Evolutionary conservation across 1,140 invertebrate genomes (phyloP).

Genomic region (Aphaenogaster ashmeadi): DNA sequence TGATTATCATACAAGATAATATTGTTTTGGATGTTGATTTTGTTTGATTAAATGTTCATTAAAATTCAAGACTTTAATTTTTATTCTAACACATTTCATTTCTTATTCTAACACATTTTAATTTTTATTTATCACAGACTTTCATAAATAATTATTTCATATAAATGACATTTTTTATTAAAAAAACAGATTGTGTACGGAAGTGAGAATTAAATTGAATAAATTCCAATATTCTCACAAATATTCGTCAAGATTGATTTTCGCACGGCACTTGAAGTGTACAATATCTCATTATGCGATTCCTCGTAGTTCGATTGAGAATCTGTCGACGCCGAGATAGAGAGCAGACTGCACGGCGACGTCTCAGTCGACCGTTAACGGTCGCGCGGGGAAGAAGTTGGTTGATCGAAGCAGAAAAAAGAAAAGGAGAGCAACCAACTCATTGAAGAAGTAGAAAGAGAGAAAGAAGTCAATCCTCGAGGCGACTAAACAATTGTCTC

Average conservation of each 20-base stretch:
- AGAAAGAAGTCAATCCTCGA: constrained; percentile 76
- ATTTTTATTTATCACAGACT: neutral
- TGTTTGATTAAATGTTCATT: neutral
- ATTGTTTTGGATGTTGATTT: neutral
- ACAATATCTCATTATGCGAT: constrained; percentile 54
- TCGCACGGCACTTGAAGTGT: neutral
- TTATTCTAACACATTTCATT: neutral
- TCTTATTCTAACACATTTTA: neutral
- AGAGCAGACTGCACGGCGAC: constrained; percentile 9
- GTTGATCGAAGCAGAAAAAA: constrained; percentile 5
- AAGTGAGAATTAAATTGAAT: neutral
- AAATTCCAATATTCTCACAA: neutral
- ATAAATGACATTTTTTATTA: neutral
- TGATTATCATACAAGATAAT: neutral
- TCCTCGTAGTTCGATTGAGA: constrained; percentile 18
- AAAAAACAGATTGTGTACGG: neutral
- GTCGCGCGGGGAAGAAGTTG: constrained; percentile 46
- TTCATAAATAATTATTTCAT: neutral
- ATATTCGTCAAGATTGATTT: neutral
- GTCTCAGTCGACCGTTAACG: constrained; percentile 73
- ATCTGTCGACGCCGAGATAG: constrained; percentile 40
- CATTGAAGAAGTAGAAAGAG: constrained; percentile 65
- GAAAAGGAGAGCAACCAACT: constrained; percentile 25
- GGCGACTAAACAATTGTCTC: constrained; percentile 80
- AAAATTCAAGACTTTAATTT: neutral